Conservation (phyloP, 2,888 invertebrate species). For the Rapana venosa region DNA sequence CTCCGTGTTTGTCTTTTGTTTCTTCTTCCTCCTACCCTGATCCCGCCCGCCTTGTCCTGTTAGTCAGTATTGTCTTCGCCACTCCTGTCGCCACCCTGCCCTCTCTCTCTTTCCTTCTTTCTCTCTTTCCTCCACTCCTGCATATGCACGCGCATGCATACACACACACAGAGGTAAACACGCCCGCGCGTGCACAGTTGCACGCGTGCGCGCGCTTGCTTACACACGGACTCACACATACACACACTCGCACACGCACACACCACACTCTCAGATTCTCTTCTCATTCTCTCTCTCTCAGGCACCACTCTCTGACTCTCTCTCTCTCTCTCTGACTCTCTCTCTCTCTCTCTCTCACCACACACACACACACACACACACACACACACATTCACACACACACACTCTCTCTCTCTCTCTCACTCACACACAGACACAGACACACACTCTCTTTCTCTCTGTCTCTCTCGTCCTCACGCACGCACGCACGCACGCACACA, state of each 20-base stretch:
- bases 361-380: not conserved
- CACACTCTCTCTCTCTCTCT: no score
- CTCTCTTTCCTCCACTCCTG: not conserved
- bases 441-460: not conserved
- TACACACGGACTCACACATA: no score
- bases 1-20: not conserved
- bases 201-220: not conserved
- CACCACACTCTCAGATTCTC: no score
- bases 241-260: no score
- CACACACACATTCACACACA: not conserved
- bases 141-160: not conserved
- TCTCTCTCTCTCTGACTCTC: no score
- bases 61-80: no score
- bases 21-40: not conserved
- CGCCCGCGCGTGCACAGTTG: not conserved
- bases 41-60: no score
- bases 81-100: no score
- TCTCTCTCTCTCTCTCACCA: not conserved
- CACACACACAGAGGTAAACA: not conserved
- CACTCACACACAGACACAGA: not conserved
- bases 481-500: not conserved
- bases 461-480: not conserved
- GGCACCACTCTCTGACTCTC: no score
- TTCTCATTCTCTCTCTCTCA: no score
- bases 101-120: no score